Evolutionary conservation across 2,888 invertebrate genomes (phyloP), one percentile per base, ranked within the genome.

Genomic region (Eupithecia insigniata): DNA sequence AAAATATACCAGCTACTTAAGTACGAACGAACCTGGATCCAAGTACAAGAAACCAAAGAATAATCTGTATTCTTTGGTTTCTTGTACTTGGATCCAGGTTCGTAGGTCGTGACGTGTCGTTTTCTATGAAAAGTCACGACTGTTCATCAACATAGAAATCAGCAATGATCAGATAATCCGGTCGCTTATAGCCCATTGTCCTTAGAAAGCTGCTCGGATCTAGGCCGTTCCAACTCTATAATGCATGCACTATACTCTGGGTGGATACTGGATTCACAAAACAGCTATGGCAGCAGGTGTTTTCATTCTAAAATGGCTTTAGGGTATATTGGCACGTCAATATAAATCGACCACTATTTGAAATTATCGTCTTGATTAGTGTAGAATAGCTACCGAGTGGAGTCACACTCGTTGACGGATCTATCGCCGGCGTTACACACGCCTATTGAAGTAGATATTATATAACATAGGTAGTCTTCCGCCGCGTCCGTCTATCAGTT

Each of bases 161-260:
- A 26, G 69, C 46, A 69, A 66, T 43, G 65, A 71, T 69, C 67
- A 26, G 26, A 67, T 67, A 65, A 67, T 74, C 32, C 66, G n/a
- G n/a, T 62, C 51, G 74, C 71, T 67, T 71, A 71, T 64, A 69
- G 70, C 61, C 77, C 70, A 80, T 81, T 82, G 82, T 83, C 82
- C 85, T 81, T 84, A 86, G 87, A 87, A 87, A 87, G 87, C 81
- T 67, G 77, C 26, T 34, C 32, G 66, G 67, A 84, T 79, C 76
- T 82, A 70, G 86, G 84, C 32, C 84, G 72, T 55, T 55, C 55
- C 26, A 55, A 55, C 26, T 26, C 26, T 26, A 55, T 55, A 26
- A 26, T 55, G 55, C 5, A 55, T 69, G 66, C 70, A 58, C 64
- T 70, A 71, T 58, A 22, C 51, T 22, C 51, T 51, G 22, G 16